Percentiles rank a stretch among this genome's conserved stretches.
phyloP scores from a whole-genome alignment of 2,797 vertebrate genomes.

The Heliangelus exortis region DNA sequence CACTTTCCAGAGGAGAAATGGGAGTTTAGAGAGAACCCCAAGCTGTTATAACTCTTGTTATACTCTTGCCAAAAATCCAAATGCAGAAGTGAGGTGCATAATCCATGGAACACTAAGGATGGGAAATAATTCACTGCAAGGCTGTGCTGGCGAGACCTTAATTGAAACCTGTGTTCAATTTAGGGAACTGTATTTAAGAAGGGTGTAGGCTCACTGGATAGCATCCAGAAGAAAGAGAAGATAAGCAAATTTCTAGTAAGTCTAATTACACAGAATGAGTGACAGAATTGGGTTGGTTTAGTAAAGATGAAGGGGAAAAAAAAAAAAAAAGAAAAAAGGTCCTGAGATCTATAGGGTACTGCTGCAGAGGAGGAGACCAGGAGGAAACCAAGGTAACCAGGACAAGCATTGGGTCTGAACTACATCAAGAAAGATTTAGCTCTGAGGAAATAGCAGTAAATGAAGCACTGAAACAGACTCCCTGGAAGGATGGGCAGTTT shows the following conservation, averaged over 20 bases:
- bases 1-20: neutral
- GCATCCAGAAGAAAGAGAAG: neutral
- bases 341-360: neutral
- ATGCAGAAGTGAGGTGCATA: neutral
- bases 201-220: neutral
- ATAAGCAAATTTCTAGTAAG: neutral
- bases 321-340: neutral
- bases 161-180: rapidly evolving
- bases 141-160: neutral
- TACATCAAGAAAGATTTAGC: neutral
- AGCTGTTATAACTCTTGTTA: neutral
- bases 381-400: neutral
- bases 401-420: neutral
- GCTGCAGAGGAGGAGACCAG: neutral
- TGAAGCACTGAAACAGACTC: neutral
- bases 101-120: neutral
- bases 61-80: neutral
- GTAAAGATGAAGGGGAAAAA: neutral
- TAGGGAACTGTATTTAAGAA: neutral
- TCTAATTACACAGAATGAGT: neutral
- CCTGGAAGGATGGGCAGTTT: neutral
- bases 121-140: neutral
- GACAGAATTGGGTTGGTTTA: neutral
- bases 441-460: neutral
- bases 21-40: neutral